Conservation (phyloP, 2,888 invertebrate species). For the Rosalia funebris region DNA sequence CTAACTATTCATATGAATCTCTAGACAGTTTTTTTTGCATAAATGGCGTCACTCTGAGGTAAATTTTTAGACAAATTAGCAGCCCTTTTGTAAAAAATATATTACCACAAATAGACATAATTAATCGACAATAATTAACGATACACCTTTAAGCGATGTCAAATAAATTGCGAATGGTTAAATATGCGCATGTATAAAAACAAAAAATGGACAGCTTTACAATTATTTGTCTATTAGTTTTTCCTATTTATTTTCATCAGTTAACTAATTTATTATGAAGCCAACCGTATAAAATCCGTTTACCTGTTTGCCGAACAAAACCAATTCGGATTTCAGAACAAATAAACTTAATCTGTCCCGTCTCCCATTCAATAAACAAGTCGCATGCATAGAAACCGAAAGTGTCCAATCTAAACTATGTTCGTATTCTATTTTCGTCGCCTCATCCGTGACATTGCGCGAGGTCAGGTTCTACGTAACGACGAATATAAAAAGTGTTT, state of each 20-base stretch:
- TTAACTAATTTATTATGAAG: not conserved
- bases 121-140: too few species aligned
- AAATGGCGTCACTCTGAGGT: too few species aligned
- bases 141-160: too few species aligned
- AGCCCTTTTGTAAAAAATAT: too few species aligned
- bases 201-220: too few species aligned
- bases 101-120: too few species aligned
- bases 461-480: slow-evolving; percentile 63
- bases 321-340: not conserved
- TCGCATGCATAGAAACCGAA: slow-evolving; percentile 51
- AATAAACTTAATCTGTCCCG: slow-evolving; percentile 5
- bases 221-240: too few species aligned
- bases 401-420: slow-evolving; percentile 42
- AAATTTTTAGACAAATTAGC: too few species aligned
- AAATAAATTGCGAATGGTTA: too few species aligned
- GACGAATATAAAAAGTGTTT: slow-evolving; percentile 34
- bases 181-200: too few species aligned
- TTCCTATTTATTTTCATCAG: not conserved
- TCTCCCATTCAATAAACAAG: slow-evolving; percentile 18
- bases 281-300: slow-evolving; percentile 2
- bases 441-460: slow-evolving; percentile 59
- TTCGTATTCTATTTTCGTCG: slow-evolving; percentile 48
- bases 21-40: too few species aligned
- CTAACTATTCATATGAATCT: too few species aligned
- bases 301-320: slow-evolving; percentile 8